Base-by-base conservation (phyloP, 2,888 invertebrate genomes). In the Lycia hirtaria region DNA sequence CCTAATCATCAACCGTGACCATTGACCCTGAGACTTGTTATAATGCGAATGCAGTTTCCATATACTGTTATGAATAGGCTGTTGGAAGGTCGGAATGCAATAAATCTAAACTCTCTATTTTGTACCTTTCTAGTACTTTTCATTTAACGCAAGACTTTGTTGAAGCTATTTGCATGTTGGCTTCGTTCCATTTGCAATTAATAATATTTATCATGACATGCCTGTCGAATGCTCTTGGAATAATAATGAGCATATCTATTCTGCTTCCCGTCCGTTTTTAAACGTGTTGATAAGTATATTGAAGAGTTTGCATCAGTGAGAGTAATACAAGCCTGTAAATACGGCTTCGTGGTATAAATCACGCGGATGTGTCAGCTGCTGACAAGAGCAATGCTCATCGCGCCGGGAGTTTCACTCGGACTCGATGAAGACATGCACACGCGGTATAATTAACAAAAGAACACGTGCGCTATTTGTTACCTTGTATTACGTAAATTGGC, bases 341-440 rank as follows among this genome's bases (percentile, higher is more conserved):
- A 68, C 64, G 66, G 61, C 62, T 47, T 65, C 30, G 64, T 65
- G 64, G 64, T 56, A 63, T 71, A 65, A 75, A 71, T 68, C 69
- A 78, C 66, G 67, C 75, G 80, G 80, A 80, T 80, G 69, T 69
- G 62, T 62, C 65, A 41, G 62, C 52, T 51, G 59, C 61, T 66
- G 75, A 72, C 75, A 69, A 75, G 71, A 72, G 69, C 68, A 64
- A 73, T 71, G 73, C 71, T 62, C 62, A 68, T 62, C 55, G 69
- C 68, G 62, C 69, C 61, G 65, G 55, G 68, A 74, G 72, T 81
- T 78, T 81, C 75, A 80, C 80, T 78, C 68, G 68, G 70, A 62
- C 65, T 69, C 73, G 71, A 64, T 56, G 62, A 65, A 71, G 62
- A 69, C 70, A 40, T 44, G 35, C 51, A 67, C 81, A 82, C 81